phyloP scores from a whole-genome alignment of 2,888 invertebrate species.

The Habroteleia sp. region DNA sequence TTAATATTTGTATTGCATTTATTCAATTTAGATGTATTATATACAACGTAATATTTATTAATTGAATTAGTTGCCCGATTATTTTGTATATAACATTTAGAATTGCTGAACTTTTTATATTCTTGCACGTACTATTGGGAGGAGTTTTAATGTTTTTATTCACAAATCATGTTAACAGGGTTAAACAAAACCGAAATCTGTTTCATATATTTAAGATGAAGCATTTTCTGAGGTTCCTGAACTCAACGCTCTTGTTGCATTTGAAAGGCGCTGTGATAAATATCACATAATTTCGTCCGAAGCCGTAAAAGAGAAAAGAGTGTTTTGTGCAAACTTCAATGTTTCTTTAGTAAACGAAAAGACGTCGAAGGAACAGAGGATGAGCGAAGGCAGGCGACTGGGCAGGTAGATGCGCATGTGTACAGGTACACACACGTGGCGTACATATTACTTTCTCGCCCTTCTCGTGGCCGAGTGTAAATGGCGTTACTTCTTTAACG shows the following conservation, averaged over 20 bases:
- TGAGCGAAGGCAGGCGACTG: conserved; percentile 19
- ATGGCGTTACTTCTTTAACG: conserved; percentile 60
- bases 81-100: too few relatives aligned
- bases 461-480: conserved; percentile 58
- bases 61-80: too few relatives aligned
- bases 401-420: conserved; percentile 48
- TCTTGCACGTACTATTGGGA: too few relatives aligned
- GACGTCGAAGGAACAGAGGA: conserved; percentile 40
- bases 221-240: conserved; percentile 21
- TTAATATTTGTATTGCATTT: too few relatives aligned
- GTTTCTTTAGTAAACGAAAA: conserved; percentile 57
- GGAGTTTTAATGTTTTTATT: too few relatives aligned
- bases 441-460: conserved; percentile 62
- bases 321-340: conserved; percentile 53
- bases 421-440: conserved; percentile 58
- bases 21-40: too few relatives aligned
- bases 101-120: too few relatives aligned
- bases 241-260: conserved; percentile 22
- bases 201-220: conserved; percentile 14
- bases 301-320: conserved; percentile 30
- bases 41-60: too few relatives aligned
- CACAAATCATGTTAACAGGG: conserved; percentile 12
- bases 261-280: conserved; percentile 46
- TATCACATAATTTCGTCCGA: conserved; percentile 46
- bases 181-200: conserved; percentile 12